phyloP scores from a whole-genome alignment of 2,888 invertebrate genomes.

The Drosophila maculinotata region DNA sequence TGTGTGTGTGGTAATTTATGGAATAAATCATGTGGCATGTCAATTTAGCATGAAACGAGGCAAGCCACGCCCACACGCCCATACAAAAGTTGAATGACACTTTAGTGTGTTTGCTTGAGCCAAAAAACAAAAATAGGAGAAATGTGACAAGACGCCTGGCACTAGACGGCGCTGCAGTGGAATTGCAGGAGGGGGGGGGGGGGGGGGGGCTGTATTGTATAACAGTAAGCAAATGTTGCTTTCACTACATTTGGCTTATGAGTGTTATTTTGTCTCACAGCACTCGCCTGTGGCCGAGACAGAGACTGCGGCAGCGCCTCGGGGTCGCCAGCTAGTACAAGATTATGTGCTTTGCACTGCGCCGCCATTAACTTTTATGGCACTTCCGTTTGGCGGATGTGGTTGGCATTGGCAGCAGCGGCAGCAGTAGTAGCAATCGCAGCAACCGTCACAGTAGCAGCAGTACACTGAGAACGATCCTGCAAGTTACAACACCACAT shows the following conservation, averaged over 20 bases:
- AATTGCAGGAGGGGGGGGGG: slow-evolving; percentile 1
- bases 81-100: slow-evolving; percentile 74
- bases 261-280: slow-evolving; percentile 22
- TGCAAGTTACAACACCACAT: no score
- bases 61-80: slow-evolving; percentile 29
- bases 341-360: slow-evolving; percentile 76
- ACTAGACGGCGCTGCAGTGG: background rate
- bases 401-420: slow-evolving; percentile 32
- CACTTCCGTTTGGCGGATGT: slow-evolving; percentile 80
- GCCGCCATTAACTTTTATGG: slow-evolving; percentile 80
- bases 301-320: slow-evolving; percentile 45
- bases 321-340: slow-evolving; percentile 79
- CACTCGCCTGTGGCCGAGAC: slow-evolving; percentile 16
- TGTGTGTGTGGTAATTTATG: slow-evolving; percentile 29
- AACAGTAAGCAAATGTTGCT: slow-evolving; percentile 58
- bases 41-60: slow-evolving; percentile 65
- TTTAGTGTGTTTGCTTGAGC: slow-evolving; percentile 56
- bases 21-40: slow-evolving; percentile 45
- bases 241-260: slow-evolving; percentile 68
- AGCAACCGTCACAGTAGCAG: slow-evolving; percentile 11
- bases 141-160: slow-evolving; percentile 25
- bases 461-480: background rate
- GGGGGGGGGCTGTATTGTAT: slow-evolving; percentile 1
- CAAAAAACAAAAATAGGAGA: slow-evolving; percentile 8
- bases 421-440: slow-evolving; percentile 16